Evolutionary conservation across 2,113 vertebrate species (phyloP), one percentile per base, ranked within the genome.

Genomic region (Pitta sordida): DNA sequence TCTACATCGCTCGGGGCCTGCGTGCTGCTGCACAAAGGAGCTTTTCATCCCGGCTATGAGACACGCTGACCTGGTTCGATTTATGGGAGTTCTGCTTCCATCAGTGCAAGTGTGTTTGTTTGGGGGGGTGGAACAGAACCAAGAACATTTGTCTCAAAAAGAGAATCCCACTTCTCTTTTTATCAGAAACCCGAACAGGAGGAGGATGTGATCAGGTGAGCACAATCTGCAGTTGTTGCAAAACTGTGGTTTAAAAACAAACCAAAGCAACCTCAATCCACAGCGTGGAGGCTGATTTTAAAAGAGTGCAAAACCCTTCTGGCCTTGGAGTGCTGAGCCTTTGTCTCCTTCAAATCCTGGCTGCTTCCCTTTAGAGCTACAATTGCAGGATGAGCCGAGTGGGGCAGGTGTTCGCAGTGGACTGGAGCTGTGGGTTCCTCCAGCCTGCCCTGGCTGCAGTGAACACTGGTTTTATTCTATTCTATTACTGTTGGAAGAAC

Each of bases 1-100:
- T 63, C 63, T 6, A 9, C 65, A 71, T 93, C 4, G 55, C 94
- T 89, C 6, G 15, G 91, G 94, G 95, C 84, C 93, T 90, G 81
- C n/a, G n/a, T 92, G 86, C 91, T 73, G 68, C 89, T 89, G 87
- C 89, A 96, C 94, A 94, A 96, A 94, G 96, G 2, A 51, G 67
- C 96, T 94, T 94, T 95, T 96, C 84, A 87, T 95, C 75, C 87
- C 15, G 89, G 63, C 0, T 58, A 34, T 67, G 94, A 96, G 87
- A 85, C 94, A 62, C 6, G 87, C 85, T 94, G 94, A 91, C 91
- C 95, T 95, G 81, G 26, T 92, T 92, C 70, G 4, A 49, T 92
- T 88, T 91, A 46, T 63, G 68, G 51, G 63, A 92, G 84, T 70
- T 86, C 58, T 85, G 91, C 89, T 91, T 86, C 95, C 64, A 63